Evolutionary conservation across 2,797 vertebrate genomes (phyloP).

Genomic region (Monodelphis domestica): DNA sequence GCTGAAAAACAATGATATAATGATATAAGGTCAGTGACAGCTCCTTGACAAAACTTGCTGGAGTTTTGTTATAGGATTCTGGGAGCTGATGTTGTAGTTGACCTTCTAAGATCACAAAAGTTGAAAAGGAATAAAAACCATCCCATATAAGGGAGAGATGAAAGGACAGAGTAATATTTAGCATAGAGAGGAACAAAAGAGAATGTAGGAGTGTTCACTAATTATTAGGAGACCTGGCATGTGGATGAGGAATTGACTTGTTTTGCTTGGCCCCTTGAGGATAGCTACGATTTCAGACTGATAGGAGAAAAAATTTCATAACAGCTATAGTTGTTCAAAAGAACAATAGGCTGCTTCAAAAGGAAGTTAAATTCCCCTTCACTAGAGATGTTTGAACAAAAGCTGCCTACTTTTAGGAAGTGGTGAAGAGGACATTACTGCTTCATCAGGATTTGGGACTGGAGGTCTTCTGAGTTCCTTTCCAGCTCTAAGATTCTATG

Average conservation of each 20-base stretch:
- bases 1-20: neutral
- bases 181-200: neutral
- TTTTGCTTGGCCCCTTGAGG: neutral
- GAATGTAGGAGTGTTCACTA: neutral
- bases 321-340: neutral
- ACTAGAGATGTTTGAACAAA: neutral
- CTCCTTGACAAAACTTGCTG: neutral
- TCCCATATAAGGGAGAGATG: neutral
- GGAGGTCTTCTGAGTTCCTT: neutral
- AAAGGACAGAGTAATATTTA: neutral
- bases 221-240: neutral
- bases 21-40: neutral
- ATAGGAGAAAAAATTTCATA: neutral
- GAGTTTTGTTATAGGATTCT: neutral
- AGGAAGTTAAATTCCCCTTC: neutral
- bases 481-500: neutral
- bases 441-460: neutral
- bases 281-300: neutral
- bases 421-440: neutral
- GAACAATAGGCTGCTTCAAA: neutral
- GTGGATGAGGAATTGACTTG: neutral
- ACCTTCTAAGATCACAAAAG: neutral
- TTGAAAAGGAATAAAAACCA: neutral
- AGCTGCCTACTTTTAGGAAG: neutral
- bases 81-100: no score